Evolutionary conservation across 2,888 invertebrate species (phyloP), one percentile per base, ranked within the genome.

Genomic region (Mythimna loreyi): DNA sequence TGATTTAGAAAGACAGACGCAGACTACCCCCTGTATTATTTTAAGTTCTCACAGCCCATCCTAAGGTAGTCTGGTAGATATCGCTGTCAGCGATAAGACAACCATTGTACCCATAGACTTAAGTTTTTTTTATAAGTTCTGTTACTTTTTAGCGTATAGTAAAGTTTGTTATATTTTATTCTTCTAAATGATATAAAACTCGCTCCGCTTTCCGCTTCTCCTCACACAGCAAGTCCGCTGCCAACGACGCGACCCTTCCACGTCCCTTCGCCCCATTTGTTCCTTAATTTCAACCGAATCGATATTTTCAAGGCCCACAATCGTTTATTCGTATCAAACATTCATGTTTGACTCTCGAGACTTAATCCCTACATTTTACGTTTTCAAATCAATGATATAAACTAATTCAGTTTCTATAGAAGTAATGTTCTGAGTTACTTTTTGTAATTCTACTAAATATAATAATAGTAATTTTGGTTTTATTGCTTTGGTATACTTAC

Each of bases 251-350:
- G 88, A 89, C 92, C 91, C 91, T 88, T 86, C 83, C 80, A 73
- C 82, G 78, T 86, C 87, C 89, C 87, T 86, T 73, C 84, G 92
- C 84, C 89, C 92, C 83, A 91, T 91, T 92, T 90, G 87, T 88
- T 89, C 90, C 89, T 90, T 91, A 91, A 91, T 91, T 92, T 86
- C 81, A 75, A 81, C 82, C 58, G 77, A 92, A 93, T 93, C 93
- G 91, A 93, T 93, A 92, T 86, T 82, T 81, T 78, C 88, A 92
- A 91, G 91, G 91, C 87, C 82, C 80, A 82, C 84, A 82, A 84
- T 84, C 83, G 87, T 84, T 89, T 90, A 86, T 78, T 81, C 69
- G 75, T 82, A 89, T 89, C 83, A 90, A 91, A 91, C 87, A 89
- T 92, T 89, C 83, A 86, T 77, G 76, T 53, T 69, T 50, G 73